Conservation (phyloP, 1,140 invertebrate species). For the Nephila pilipes region DNA sequence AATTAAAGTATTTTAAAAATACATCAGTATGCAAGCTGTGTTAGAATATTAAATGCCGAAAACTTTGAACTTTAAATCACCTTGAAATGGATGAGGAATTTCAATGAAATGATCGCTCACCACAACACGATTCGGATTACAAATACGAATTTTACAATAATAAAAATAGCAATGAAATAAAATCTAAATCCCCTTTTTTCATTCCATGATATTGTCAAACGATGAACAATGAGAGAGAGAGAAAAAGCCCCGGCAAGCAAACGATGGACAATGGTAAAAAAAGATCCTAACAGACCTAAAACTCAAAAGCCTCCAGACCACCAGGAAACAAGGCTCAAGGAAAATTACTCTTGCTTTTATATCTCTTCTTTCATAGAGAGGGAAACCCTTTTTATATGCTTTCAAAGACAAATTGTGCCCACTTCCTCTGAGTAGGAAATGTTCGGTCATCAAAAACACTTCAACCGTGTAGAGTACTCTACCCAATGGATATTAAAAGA, state of each 20-base stretch:
- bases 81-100: background rate
- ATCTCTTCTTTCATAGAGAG: slow-evolving; percentile 17
- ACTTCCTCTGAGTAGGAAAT: slow-evolving; percentile 39
- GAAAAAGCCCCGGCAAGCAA: slow-evolving; percentile 2
- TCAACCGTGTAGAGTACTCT: background rate
- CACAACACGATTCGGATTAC: background rate
- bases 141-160: background rate
- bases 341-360: slow-evolving; percentile 62
- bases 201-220: background rate
- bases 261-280: slow-evolving; percentile 35
- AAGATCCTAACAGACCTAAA: background rate
- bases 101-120: background rate
- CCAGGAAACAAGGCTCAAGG: slow-evolving; percentile 57
- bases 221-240: background rate
- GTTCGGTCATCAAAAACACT: slow-evolving; percentile 50
- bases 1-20: no score
- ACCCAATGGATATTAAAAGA: slow-evolving; percentile 61
- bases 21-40: no score
- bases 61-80: background rate
- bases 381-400: slow-evolving; percentile 60
- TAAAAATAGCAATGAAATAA: background rate
- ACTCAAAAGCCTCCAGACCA: slow-evolving; percentile 1
- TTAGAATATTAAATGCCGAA: background rate
- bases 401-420: slow-evolving; percentile 64
- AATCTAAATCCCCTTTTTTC: background rate